Evolutionary conservation across 2,888 invertebrate genomes (phyloP).

Genomic region (Scelioninae gen. 2): DNA sequence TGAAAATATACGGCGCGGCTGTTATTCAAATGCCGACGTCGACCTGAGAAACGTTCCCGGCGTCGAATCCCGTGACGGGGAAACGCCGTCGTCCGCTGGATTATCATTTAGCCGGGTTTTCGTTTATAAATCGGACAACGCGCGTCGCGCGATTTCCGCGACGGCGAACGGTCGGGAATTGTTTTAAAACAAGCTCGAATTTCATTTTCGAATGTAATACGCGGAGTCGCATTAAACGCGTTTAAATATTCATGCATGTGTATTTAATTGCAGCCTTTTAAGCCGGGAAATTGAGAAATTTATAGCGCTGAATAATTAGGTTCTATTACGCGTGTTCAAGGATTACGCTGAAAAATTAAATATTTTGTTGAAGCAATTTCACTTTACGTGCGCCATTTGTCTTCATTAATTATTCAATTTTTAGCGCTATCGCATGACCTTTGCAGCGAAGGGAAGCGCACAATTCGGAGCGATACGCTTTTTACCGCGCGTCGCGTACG

Average conservation of each 20-base stretch:
- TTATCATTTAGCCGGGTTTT: slow-evolving; percentile 17
- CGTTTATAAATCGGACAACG: slow-evolving; percentile 19
- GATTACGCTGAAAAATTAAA: slow-evolving; percentile 29
- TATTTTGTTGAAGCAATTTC: slow-evolving; percentile 27
- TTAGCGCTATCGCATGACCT: neutral
- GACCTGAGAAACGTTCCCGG: slow-evolving; percentile 4
- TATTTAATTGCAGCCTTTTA: slow-evolving; percentile 43
- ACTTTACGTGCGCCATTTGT: slow-evolving; percentile 16
- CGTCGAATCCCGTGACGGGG: slow-evolving; percentile 7
- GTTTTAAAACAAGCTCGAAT: slow-evolving; percentile 28
- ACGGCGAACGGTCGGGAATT: neutral
- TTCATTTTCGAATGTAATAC: slow-evolving; percentile 26
- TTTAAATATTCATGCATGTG: slow-evolving; percentile 41
- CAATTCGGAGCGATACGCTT: neutral
- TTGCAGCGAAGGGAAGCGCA: neutral
- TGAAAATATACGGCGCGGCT: slow-evolving; percentile 45
- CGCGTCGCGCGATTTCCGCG: slow-evolving; percentile 11
- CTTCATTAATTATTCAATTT: slow-evolving; percentile 27
- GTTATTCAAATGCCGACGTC: slow-evolving; percentile 45
- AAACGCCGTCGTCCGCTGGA: neutral
- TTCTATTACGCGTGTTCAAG: slow-evolving; percentile 25
- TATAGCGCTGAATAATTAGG: slow-evolving; percentile 39
- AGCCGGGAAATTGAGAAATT: slow-evolving; percentile 40
- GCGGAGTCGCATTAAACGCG: slow-evolving; percentile 18
- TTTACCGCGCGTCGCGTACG: neutral